Percentiles rank a stretch among this genome's conserved stretches.
Conservation (phyloP, 2,888 invertebrate genomes). For the Conistra vaccinii region DNA sequence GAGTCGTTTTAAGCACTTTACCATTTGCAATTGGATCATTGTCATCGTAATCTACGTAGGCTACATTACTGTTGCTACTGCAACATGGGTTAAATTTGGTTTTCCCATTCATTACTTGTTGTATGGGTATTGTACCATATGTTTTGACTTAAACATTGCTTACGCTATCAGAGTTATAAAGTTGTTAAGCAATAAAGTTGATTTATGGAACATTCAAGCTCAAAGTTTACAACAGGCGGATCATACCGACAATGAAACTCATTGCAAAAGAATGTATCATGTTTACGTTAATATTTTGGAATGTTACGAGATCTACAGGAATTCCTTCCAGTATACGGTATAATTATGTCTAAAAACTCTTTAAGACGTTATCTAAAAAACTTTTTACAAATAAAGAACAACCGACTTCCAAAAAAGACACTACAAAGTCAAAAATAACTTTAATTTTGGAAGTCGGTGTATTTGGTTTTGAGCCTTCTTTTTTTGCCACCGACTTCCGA, state of each 20-base stretch:
- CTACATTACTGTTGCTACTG: background rate
- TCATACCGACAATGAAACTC: background rate
- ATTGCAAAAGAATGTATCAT: slow-evolving; percentile 22
- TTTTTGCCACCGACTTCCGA: too few relatives aligned
- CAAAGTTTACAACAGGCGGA: background rate
- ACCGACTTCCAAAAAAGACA: too few relatives aligned
- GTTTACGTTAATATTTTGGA: slow-evolving; percentile 28
- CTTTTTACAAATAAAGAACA: too few relatives aligned
- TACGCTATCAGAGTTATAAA: slow-evolving; percentile 24
- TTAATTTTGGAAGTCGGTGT: too few relatives aligned
- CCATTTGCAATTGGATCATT: slow-evolving; percentile 26
- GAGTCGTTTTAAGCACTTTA: background rate
- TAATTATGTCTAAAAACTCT: background rate
- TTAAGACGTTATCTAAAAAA: background rate
- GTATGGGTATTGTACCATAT: too few relatives aligned
- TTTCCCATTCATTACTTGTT: too few relatives aligned
- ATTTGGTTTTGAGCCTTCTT: too few relatives aligned
- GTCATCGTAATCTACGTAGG: background rate
- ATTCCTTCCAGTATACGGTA: background rate
- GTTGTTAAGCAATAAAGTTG: slow-evolving; percentile 30
- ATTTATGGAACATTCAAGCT: slow-evolving; percentile 39
- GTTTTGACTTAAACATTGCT: slow-evolving; percentile 31
- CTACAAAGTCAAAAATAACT: too few relatives aligned
- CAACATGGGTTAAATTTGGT: too few relatives aligned
- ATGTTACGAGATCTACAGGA: slow-evolving; percentile 13